A percentile compares a stretch with the other conserved stretches of the same genome.
phyloP scores from a whole-genome alignment of 2,113 vertebrate species.

The Okapia johnstoni region DNA sequence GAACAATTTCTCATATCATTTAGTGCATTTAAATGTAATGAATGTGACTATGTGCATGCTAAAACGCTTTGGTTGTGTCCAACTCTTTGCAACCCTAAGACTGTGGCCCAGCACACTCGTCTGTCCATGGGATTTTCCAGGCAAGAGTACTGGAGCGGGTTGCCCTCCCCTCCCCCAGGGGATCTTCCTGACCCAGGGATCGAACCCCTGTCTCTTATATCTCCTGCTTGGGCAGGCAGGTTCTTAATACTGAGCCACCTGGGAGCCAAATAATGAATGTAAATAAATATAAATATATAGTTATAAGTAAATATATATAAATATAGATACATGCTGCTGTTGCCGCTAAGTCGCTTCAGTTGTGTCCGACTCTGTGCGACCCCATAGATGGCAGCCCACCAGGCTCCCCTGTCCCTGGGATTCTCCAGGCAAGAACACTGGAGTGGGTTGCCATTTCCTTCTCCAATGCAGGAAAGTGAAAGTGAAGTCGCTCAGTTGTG shows the following conservation, averaged over 20 bases:
- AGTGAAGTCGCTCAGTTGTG: no score
- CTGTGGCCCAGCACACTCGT: neutral
- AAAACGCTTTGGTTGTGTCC: neutral
- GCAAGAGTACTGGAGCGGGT: fast-evolving
- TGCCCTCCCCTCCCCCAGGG: neutral
- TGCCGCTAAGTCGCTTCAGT: no score
- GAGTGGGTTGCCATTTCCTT: no score
- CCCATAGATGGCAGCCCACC: no score
- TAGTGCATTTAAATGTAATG: neutral
- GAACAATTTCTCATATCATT: neutral
- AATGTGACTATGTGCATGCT: neutral
- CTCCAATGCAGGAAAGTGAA: no score
- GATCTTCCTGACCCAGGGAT: neutral
- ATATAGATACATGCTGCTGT: neutral
- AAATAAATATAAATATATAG: neutral
- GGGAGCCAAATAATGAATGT: neutral
- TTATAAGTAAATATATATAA: neutral
- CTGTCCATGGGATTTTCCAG: neutral
- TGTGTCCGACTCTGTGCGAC: no score
- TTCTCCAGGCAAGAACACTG: no score
- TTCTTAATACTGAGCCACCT: neutral
- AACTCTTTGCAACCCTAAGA: neutral
- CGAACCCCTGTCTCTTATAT: neutral
- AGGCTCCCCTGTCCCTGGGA: no score
- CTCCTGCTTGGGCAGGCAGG: neutral